phyloP scores from a whole-genome alignment of 1,140 invertebrate species.

The Caenorhabditis briggsae region DNA sequence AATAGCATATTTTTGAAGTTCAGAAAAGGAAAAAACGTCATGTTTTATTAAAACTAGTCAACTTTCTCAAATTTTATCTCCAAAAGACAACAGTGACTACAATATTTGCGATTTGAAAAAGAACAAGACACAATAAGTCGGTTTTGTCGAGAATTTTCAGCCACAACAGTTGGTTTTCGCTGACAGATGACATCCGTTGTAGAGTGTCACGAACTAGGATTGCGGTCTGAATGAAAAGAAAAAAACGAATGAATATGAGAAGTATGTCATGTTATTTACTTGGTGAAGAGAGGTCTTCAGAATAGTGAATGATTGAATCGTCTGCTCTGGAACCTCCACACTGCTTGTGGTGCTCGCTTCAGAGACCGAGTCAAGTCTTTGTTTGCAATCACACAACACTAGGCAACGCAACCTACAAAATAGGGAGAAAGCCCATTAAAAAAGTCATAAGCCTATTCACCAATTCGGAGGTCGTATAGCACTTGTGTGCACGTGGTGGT shows the following conservation, averaged over 20 bases:
- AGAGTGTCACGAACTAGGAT: constrained; percentile 44
- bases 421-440: not conserved
- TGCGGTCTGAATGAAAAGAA: constrained; percentile 46
- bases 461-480: constrained; percentile 54
- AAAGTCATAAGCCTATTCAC: constrained; percentile 6
- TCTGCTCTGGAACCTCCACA: constrained; percentile 26
- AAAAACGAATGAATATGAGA: constrained; percentile 15
- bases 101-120: constrained; percentile 24
- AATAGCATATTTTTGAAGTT: no score
- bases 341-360: not conserved
- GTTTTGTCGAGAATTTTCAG: constrained; percentile 42
- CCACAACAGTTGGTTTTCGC: constrained; percentile 42
- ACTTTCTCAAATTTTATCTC: not conserved
- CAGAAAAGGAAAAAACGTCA: no score
- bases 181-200: constrained; percentile 32
- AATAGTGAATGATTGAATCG: constrained; percentile 51
- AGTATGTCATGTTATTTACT: constrained; percentile 33
- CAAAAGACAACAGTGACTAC: constrained; percentile 7
- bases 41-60: no score
- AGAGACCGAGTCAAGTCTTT: not conserved
- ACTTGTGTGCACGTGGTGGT: constrained; percentile 56
- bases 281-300: constrained; percentile 30
- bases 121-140: constrained; percentile 28
- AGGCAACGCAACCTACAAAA: constrained; percentile 27
- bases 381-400: constrained; percentile 27